A percentile compares a stretch with the other conserved stretches of the same genome.
Evolutionary conservation across 2,888 invertebrate species (phyloP).

Genomic region (Bimastos eiseni): DNA sequence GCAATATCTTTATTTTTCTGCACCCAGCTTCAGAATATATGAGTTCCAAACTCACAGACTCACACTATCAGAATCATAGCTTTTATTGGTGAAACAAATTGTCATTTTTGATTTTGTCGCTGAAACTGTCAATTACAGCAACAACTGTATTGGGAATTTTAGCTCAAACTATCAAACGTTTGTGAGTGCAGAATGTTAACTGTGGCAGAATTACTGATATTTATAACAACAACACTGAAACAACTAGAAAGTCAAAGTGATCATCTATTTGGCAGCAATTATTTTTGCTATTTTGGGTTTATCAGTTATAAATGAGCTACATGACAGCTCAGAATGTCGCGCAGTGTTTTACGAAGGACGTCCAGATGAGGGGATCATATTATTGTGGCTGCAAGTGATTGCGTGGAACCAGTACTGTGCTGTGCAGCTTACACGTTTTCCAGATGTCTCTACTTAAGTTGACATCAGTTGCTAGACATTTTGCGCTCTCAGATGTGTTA

Average conservation of each 20-base stretch:
- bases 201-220: background rate
- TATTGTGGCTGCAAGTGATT: background rate
- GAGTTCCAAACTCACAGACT: too few species aligned
- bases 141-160: background rate
- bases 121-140: too few species aligned
- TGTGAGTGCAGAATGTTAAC: background rate
- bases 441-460: background rate
- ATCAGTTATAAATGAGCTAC: background rate
- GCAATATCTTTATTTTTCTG: too few species aligned
- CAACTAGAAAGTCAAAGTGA: background rate
- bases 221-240: background rate
- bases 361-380: too few species aligned
- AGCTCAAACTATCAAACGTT: background rate
- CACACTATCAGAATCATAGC: too few species aligned
- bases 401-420: background rate
- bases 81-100: too few species aligned
- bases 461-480: background rate
- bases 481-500: background rate
- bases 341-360: background rate
- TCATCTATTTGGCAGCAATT: background rate
- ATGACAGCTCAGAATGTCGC: background rate
- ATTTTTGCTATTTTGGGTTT: background rate
- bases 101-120: too few species aligned
- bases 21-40: too few species aligned
- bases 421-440: background rate